These are phyloP conservation scores for Hermodice carunculata DNA, from an alignment of 2,888 invertebrate genomes.

Conservation along the genomic window DNA sequence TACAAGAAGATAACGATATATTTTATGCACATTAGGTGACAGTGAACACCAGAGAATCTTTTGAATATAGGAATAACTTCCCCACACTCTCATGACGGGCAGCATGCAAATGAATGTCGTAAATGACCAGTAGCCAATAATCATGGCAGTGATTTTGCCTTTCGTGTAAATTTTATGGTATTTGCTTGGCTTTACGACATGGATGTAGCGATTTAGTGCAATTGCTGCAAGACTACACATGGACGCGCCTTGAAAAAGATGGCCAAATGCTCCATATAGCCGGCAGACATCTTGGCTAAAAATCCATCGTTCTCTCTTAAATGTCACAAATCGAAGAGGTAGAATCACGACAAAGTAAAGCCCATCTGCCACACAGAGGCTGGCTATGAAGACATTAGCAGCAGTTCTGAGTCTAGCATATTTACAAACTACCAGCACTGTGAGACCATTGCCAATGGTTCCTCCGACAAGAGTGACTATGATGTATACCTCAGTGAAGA, in stretches of 20 bases:
- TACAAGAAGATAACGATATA: not conserved
- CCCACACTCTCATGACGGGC: not conserved
- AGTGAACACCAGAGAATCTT: not conserved
- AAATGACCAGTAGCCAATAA: not conserved
- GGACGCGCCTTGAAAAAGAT: not conserved
- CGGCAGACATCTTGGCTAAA: not conserved
- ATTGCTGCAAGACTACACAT: not conserved
- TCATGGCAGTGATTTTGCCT: not conserved
- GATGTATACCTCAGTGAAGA: conserved; percentile 8
- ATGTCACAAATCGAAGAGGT: conserved; percentile 10
- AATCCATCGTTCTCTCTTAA: not conserved
- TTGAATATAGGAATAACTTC: not conserved
- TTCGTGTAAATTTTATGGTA: not conserved
- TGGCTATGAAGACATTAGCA: not conserved
- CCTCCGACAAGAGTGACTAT: not conserved
- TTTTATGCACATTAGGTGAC: not conserved
- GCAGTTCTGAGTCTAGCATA: not conserved
- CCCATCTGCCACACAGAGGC: not conserved
- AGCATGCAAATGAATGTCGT: not conserved
- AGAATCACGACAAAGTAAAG: conserved; percentile 1
- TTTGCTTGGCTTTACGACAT: not conserved
- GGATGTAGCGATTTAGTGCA: not conserved
- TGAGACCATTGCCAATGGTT: not conserved
- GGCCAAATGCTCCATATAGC: not conserved
- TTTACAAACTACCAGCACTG: not conserved